phyloP scores from a whole-genome alignment of 2,888 invertebrate species.

The Aethes cnicana region DNA sequence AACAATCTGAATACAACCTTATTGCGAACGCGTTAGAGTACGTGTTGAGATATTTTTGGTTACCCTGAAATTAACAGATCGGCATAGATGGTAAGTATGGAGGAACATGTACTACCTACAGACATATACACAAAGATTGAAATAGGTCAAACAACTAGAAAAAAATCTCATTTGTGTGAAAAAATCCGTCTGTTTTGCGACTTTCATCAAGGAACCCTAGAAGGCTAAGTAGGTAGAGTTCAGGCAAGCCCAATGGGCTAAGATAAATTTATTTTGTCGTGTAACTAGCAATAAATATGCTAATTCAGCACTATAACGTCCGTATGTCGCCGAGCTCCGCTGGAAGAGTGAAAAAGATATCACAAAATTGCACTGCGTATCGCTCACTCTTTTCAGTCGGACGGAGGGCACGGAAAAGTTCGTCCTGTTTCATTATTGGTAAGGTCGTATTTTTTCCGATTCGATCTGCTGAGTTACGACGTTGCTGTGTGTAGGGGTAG shows the following conservation, averaged over 20 bases:
- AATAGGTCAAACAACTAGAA: too few relatives aligned
- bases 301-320: constrained; percentile 79
- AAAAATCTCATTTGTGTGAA: too few relatives aligned
- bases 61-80: too few relatives aligned
- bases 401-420: constrained; percentile 66
- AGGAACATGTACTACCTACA: too few relatives aligned
- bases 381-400: constrained; percentile 78
- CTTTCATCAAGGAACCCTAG: constrained; percentile 16
- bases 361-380: constrained; percentile 81
- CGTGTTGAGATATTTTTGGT: too few relatives aligned
- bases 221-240: constrained; percentile 48
- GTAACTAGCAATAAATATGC: constrained; percentile 81
- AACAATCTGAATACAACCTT: too few relatives aligned
- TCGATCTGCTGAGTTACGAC: constrained; percentile 66
- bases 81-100: too few relatives aligned
- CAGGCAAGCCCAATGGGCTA: constrained; percentile 65
- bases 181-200: constrained; percentile 4
- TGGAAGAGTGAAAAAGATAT: constrained; percentile 81
- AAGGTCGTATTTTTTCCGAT: constrained; percentile 69
- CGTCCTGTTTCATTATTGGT: constrained; percentile 62
- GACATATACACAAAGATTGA: too few relatives aligned
- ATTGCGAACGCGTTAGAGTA: too few relatives aligned
- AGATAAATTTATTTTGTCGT: constrained; percentile 77
- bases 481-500: constrained; percentile 60
- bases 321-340: constrained; percentile 76